Conservation (phyloP, 2,888 invertebrate genomes). For the Blera fallax region DNA sequence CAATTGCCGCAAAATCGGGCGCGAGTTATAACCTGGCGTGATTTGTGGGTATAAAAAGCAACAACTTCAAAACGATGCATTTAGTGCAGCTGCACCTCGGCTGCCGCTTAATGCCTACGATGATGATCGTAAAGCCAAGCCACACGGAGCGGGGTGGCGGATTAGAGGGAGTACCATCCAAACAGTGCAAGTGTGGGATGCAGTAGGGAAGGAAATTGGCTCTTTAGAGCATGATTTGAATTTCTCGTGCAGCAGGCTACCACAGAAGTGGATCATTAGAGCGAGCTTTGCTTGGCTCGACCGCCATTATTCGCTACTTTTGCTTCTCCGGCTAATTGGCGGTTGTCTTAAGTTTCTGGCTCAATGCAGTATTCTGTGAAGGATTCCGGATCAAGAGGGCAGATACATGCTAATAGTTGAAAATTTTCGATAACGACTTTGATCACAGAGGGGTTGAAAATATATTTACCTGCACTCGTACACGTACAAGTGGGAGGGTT, state of each 20-base stretch:
- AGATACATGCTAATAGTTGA: conserved; percentile 71
- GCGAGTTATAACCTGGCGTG: conserved; percentile 64
- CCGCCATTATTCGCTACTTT: conserved; percentile 68
- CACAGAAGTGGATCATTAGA: conserved; percentile 70
- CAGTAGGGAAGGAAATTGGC: conserved; percentile 62
- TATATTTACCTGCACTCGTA: background rate
- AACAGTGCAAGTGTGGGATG: conserved; percentile 32
- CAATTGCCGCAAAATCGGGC: conserved; percentile 61
- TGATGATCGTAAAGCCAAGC: conserved; percentile 19
- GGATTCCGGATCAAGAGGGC: conserved; percentile 54
- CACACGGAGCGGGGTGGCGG: background rate
- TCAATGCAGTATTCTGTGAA: conserved; percentile 17
- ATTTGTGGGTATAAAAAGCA: conserved; percentile 66
- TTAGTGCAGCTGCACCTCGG: conserved; percentile 71
- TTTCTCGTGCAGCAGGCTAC: conserved; percentile 66
- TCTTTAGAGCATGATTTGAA: conserved; percentile 72
- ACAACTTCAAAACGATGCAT: conserved; percentile 71
- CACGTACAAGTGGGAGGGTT: conserved; percentile 39
- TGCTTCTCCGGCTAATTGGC: conserved; percentile 50
- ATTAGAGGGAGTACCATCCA: background rate
- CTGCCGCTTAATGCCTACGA: conserved; percentile 46
- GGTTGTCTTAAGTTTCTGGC: conserved; percentile 57
- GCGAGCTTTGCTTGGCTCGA: conserved; percentile 44
- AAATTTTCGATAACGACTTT: conserved; percentile 63
- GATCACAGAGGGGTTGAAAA: conserved; percentile 25